Evolutionary conservation across 2,797 vertebrate genomes (phyloP), one percentile per base, ranked within the genome.

Genomic region (Myiothlypis coronata): DNA sequence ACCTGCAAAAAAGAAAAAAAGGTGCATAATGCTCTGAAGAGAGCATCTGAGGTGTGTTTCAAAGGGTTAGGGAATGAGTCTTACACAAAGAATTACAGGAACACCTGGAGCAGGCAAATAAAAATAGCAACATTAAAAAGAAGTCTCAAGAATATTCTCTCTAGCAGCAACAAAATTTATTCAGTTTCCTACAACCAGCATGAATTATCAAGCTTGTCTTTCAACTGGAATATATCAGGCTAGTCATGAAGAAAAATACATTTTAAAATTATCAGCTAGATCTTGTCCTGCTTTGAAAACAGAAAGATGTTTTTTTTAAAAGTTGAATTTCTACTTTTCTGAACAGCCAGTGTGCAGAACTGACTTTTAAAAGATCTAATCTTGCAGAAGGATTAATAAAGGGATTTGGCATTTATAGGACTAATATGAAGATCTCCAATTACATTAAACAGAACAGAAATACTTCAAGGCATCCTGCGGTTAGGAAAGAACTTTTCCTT

Each of bases 361-460:
- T 80, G 52, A 64, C 60, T 95, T 92, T 41, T 37, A 79, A 93
- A 84, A 77, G 9, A 84, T 49, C 49, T 87, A 79, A 82, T 39
- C 46, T 64, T 74, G 46, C 78, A 89, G 56, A 87, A 77, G 53
- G 75, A 96, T 93, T 96, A 94, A 92, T 64, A 92, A 80, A 70
- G 35, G 49, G 83, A 89, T 93, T 96, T 95, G 49, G 56, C 68
- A 85, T 94, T 92, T 93, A 70, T 43, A 92, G 53, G 53, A 83
- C 56, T 87, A 93, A 90, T 93, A 93, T 28, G 68, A 95, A 93
- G 74, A 85, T 63, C 68, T 85, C 71, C 90, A 82, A 70, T 79
- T 95, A 92, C 78, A 80, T 84, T 95, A 87, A 87, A 83, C 12
- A 47, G 70, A 77, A 89, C 18, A 90, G 68, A 95, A 95, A 96